Evolutionary conservation across 2,113 vertebrate genomes (phyloP), one percentile per base, ranked within the genome.

Genomic region (Austrofundulus limnaeus): DNA sequence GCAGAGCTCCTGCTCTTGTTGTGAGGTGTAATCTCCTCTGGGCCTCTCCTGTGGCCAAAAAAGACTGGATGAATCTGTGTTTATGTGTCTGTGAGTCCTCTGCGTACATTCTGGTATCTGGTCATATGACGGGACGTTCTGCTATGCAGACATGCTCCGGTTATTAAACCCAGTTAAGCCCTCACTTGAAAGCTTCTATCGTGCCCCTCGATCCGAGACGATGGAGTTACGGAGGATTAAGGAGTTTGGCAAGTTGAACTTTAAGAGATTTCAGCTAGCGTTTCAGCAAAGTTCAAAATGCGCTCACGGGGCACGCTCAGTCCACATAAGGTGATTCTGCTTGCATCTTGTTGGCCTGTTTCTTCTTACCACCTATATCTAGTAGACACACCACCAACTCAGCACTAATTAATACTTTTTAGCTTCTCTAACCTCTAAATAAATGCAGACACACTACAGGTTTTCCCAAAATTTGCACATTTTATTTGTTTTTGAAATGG

Each of bases 131-230:
- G 69, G 62, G 58, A 77, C 37, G 78, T 80, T 86, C 76, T 81
- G 77, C 81, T 77, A 82, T 49, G 61, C n/a, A 68, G 82, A 85
- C 82, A 87, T 63, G 75, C 72, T 80, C 57, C 69, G 78, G 75
- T 83, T 88, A 87, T 89, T 90, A 90, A 89, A 87, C 83, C 48
- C 69, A 66, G 82, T 80, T 90, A 90, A 91, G 85, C 81, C 62
- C 55, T 81, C 16, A 31, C 83, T 84, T 81, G 78, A 80, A 83
- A 83, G 78, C 78, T 87, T 87, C 80, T 73, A 77, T 86, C 86
- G 38, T 64, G 88, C 77, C 76, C 71, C 73, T 83, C 71, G 83
- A 78, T 87, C 83, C 79, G 70, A 81, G 73, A 73, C 77, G 66
- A 80, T 67, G 72, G 78, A 78, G 64, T 82, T 72, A 72, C 52